Percentiles rank a stretch among this genome's conserved stretches.
Evolutionary conservation across 2,888 invertebrate genomes (phyloP).

Genomic region (Troglohyphantes excavatus): DNA sequence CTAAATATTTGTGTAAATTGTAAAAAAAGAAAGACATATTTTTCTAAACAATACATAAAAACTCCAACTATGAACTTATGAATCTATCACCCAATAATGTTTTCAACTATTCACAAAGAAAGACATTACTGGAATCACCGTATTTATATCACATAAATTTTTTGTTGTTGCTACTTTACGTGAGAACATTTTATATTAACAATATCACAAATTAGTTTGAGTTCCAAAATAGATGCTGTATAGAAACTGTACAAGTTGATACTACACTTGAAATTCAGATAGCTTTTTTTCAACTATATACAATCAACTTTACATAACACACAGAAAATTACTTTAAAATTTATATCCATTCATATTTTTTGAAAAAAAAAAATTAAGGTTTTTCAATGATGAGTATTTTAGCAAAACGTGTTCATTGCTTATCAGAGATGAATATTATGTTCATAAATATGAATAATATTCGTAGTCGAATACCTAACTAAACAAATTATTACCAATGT

Average conservation of each 20-base stretch:
- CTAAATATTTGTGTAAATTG: conserved; percentile 69
- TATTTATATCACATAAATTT: conserved; percentile 78
- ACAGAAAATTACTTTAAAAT: background rate
- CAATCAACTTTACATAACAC: conserved; percentile 64
- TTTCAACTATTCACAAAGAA: conserved; percentile 73
- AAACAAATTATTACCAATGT: no score
- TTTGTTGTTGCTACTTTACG: conserved; percentile 73
- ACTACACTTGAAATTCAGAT: conserved; percentile 64
- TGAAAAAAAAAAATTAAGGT: background rate
- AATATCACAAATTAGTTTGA: conserved; percentile 79
- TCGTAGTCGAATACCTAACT: no score
- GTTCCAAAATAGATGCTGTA: conserved; percentile 79
- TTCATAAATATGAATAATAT: no score
- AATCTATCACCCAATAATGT: conserved; percentile 77
- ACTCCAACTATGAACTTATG: conserved; percentile 71
- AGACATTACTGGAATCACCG: conserved; percentile 78
- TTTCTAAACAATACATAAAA: conserved; percentile 60
- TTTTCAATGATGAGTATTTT: no score
- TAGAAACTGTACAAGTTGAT: conserved; percentile 78
- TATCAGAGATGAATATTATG: no score
- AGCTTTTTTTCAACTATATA: conserved; percentile 66
- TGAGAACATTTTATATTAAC: conserved; percentile 78
- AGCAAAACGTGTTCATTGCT: no score
- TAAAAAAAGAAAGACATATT: conserved; percentile 59
- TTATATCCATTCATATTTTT: background rate